Base-by-base conservation (phyloP, 2,797 vertebrate species). In the Cyclopterus lumpus region DNA sequence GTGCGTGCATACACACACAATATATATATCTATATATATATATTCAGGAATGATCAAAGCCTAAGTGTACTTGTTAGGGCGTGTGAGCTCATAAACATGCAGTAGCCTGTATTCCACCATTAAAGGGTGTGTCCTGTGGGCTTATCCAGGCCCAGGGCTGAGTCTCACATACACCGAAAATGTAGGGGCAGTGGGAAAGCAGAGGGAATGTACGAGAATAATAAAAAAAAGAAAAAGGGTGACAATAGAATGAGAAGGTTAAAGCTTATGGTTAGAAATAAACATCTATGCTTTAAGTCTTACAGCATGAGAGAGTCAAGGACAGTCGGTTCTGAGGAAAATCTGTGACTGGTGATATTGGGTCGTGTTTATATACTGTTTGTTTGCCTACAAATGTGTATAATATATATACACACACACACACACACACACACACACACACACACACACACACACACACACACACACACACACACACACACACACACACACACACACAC, bases 61-160 rank as follows among this genome's bases (percentile, higher is more conserved):
- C 30, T 63, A 20, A 58, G 65, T 15, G 51, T 42, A 15, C 91
- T 77, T 89, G 91, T 90, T 64, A 40, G 60, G 80, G 65, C 91
- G 51, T 67, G 91, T 51, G 48, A 64, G 78, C 44, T 75, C 16
- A 11, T 65, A 82, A 86, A 82, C 91, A 48, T 85, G 90, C 81
- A 72, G 70, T 28, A 79, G 83, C 90, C 77, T 92, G 93, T 30
- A 36, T 61, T 78, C 51, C 84, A 73, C 53, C 61, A 79, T 67
- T 57, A 65, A 80, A 79, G 81, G 87, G 86, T 77, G 86, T 83
- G 87, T 86, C 80, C 77, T 62, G 42, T 32, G 70, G 72, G 68
- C 73, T 75, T 12, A 66, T 68, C 62, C 75, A 62, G 34, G 51
- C 83, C 60, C 70, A 22, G 16, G 73, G 77, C 54, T 78, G 36